Conservation (phyloP, 2,888 invertebrate species). For the Lasioglossum calceatum region DNA sequence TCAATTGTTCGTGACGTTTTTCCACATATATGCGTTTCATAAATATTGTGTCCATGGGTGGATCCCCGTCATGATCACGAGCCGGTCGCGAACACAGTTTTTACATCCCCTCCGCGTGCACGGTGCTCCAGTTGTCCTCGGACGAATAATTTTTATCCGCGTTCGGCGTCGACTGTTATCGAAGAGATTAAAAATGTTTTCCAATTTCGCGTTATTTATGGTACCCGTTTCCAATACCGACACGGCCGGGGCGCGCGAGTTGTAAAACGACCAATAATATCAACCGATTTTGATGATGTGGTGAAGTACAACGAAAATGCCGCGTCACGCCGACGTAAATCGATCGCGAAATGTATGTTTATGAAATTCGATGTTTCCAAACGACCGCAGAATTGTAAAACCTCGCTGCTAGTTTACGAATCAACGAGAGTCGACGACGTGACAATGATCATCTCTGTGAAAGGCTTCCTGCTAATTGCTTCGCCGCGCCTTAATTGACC, state of each 20-base stretch:
- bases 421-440: neutral
- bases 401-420: neutral
- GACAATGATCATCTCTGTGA: neutral
- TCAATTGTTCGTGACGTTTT: conserved; percentile 35
- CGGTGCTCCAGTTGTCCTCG: neutral
- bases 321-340: neutral
- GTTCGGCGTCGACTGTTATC: neutral
- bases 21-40: neutral
- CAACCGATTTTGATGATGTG: neutral
- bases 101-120: neutral
- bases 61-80: neutral
- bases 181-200: conserved; percentile 5
- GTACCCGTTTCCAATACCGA: neutral
- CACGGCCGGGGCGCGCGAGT: neutral
- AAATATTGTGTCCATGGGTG: conserved; percentile 19
- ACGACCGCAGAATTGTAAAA: neutral
- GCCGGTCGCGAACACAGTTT: neutral
- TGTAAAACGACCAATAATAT: conserved; percentile 6
- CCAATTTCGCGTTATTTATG: conserved; percentile 19
- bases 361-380: neutral
- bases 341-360: neutral
- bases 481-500: neutral
- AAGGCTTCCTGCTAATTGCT: neutral
- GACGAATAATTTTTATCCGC: conserved; percentile 21
- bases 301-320: neutral